Percentiles rank a stretch among this genome's conserved stretches.
Evolutionary conservation across 1,140 invertebrate genomes (phyloP).

Genomic region (Magallana angulata): DNA sequence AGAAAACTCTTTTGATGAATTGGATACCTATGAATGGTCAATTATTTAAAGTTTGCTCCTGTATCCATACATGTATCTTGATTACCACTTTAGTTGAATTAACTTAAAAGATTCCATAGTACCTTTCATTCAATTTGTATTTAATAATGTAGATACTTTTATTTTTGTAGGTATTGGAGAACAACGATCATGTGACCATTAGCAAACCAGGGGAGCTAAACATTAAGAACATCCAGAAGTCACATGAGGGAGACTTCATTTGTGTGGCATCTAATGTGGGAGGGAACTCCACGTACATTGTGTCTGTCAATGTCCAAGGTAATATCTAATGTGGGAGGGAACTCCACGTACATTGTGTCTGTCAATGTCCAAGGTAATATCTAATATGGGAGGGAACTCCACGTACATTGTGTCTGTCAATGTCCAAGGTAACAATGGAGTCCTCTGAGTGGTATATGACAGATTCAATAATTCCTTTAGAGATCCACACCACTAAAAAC

Average conservation of each 20-base stretch:
- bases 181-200: constrained; percentile 53
- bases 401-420: constrained; percentile 75
- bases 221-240: constrained; percentile 69
- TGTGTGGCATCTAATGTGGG: constrained; percentile 80
- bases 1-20: no score
- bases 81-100: no score
- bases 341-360: constrained; percentile 76
- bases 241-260: constrained; percentile 79
- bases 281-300: constrained; percentile 78
- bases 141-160: not conserved
- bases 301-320: constrained; percentile 66
- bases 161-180: constrained; percentile 62
- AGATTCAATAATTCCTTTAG: no score
- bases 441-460: no score
- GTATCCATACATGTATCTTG: no score
- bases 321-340: constrained; percentile 79
- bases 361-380: no score
- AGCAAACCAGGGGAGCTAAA: constrained; percentile 62
- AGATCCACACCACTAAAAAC: no score
- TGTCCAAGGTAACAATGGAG: not conserved
- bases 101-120: no score
- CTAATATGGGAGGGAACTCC: constrained; percentile 80
- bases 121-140: no score
- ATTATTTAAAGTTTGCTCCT: no score
- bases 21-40: no score